Base-by-base conservation (phyloP, 2,888 invertebrate genomes). In the Spialia ferax region DNA sequence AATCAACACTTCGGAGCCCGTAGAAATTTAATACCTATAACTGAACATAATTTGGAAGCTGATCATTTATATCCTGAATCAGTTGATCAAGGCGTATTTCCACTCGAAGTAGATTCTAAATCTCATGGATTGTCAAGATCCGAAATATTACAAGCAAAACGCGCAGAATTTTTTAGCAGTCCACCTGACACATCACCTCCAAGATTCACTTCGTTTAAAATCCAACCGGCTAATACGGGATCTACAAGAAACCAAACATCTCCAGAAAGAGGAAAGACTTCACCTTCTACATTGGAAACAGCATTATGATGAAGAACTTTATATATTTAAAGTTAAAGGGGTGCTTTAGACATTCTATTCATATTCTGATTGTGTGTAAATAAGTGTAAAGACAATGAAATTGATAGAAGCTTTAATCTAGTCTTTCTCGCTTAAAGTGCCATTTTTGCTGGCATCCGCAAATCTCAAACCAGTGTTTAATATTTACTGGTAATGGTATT, bases 271-370 rank as follows among this genome's bases (percentile, higher is more conserved):
- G 88, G 89, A 66, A 86, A 86, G 71, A 79, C 84, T 63, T 86
- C 94, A 52, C 94, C 95, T 15, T 93, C 94, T 54, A 94, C 95
- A 11, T 87, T 95, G 76, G 95, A 96, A 91, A 96, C 95, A 70
- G 95, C 95, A 70, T 95, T 96, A 93, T 94, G 94, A 94, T 94
- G 81, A 77, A 75, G 73, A 75, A 68, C 23, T 45, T 45, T 70
- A 73, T 70, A 73, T 70, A 71, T 65, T 62, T 62, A 22, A 29
- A 63, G 75, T 73, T 73, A 68, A 82, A 81, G 84, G 79, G 89
- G 90, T 90, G 90, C 88, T 91, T 83, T 77, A 76, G 71, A 77
- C 61, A 77, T 77, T 78, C 72, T 77, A 22, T 74, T 78, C 77
- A 80, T 76, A 71, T 70, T 73, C 65, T 56, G 22, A 56, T 50